Evolutionary conservation across 2,113 vertebrate genomes (phyloP), one percentile per base, ranked within the genome.

Genomic region (Spheniscus mendiculus): DNA sequence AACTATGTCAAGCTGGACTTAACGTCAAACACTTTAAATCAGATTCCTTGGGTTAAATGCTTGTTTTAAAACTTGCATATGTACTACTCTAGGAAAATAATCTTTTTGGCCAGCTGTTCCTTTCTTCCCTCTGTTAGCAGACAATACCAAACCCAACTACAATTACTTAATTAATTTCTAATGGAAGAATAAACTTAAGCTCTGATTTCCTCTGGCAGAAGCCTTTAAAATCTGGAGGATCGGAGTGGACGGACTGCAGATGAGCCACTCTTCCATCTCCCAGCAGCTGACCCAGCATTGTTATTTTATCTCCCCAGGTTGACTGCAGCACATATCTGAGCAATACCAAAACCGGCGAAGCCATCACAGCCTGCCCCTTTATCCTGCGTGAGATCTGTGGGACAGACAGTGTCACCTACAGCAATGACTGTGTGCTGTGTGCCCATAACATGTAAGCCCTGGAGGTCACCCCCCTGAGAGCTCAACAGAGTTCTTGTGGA

Each of bases 391-490:
- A 93, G 89, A 25, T 97, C 81, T 97, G 97, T 22, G 97, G 96
- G 3, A 93, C 96, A 0, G 96, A 97, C 0, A 84, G 78, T 0
- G 78, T 23, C 89, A 97, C 96, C 84, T 97, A 97, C 82, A 27
- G 22, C 94, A 97, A 96, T 2, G 96, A 97, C 73, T 97, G 97
- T 0, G 6, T 5, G 0, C 89, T 97, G 22, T 97, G 97, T 34
- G 94, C 93, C 89, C 97, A 97, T 2, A 97, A 95, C 62, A 65
- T 77, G 97, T 97, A 90, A 96, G 97, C 13, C 71, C 65, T 45
- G 83, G n/a, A 45, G 40, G 15, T 15, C 40, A 11, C 13, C 40
- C 42, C 42, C 10, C 32, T 0, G 2, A 32, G 34, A 44, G 12
- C 69, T 80, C 66, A 63, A 6, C 5, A 0, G 21, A 10, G 13